phyloP scores from a whole-genome alignment of 2,888 invertebrate species.

The Lasius fuliginosus region DNA sequence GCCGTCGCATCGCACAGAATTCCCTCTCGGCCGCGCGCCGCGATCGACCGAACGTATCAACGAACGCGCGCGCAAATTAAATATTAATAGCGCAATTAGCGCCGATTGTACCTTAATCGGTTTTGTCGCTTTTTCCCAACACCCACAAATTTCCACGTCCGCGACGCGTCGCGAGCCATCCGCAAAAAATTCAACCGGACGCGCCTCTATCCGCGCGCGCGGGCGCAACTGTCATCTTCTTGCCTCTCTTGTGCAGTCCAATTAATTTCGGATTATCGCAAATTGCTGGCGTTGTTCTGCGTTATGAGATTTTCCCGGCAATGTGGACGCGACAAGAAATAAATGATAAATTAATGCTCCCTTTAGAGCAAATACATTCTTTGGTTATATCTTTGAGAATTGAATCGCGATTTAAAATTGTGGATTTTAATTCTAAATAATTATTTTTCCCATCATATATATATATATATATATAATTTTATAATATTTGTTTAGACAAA shows the following conservation, averaged over 20 bases:
- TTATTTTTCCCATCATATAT: not conserved
- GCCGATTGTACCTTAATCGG: slow-evolving; percentile 83
- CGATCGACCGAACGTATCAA: slow-evolving; percentile 59
- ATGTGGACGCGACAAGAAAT: slow-evolving; percentile 25
- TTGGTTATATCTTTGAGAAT: slow-evolving; percentile 16
- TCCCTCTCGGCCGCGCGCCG: slow-evolving; percentile 20
- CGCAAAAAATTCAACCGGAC: slow-evolving; percentile 58
- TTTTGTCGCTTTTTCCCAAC: slow-evolving; percentile 73
- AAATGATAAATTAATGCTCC: slow-evolving; percentile 28
- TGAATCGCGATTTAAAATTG: not conserved
- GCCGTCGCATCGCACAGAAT: slow-evolving; percentile 62
- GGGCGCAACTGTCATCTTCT: slow-evolving; percentile 62
- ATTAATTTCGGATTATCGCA: slow-evolving; percentile 77
- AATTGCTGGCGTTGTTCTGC: slow-evolving; percentile 56
- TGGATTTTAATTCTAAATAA: slow-evolving; percentile 9
- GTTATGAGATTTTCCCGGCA: slow-evolving; percentile 38
- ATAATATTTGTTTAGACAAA: not conserved
- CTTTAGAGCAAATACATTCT: slow-evolving; percentile 8
- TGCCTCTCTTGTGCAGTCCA: slow-evolving; percentile 53
- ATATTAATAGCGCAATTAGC: slow-evolving; percentile 85
- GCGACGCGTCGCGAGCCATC: slow-evolving; percentile 14
- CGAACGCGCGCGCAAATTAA: slow-evolving; percentile 78
- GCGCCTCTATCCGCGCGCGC: slow-evolving; percentile 41
- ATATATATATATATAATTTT: not conserved
- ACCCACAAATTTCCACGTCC: slow-evolving; percentile 42